These are phyloP conservation scores for Rutpela maculata DNA, from an alignment of 2,888 invertebrate species.

Conservation along the genomic window DNA sequence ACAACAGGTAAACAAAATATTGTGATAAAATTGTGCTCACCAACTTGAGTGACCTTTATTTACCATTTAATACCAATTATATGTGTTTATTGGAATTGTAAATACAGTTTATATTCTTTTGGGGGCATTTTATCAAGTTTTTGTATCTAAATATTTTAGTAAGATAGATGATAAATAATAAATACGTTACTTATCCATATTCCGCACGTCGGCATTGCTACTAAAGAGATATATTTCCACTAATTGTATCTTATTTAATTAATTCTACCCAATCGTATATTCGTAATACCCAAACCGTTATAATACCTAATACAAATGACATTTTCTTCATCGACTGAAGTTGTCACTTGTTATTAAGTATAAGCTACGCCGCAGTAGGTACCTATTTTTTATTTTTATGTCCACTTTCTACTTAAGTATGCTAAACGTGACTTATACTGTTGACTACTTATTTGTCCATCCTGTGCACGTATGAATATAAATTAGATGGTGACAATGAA, in stretches of 20 bases:
- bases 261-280: not conserved
- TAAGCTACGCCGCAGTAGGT: not conserved
- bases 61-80: slow-evolving; percentile 21
- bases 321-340: not conserved
- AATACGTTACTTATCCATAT: not conserved
- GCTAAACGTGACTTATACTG: slow-evolving; percentile 19
- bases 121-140: not conserved
- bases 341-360: not conserved
- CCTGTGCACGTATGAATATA: slow-evolving; percentile 7
- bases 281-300: not conserved
- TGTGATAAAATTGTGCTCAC: slow-evolving; percentile 5
- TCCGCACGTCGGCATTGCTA: not conserved
- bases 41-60: slow-evolving; percentile 27
- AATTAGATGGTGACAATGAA: slow-evolving; percentile 13
- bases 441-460: slow-evolving; percentile 7
- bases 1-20: slow-evolving; percentile 29
- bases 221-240: too few relatives aligned
- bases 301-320: not conserved
- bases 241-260: not conserved
- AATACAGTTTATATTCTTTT: slow-evolving; percentile 1
- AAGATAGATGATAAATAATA: too few relatives aligned
- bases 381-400: not conserved
- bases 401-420: slow-evolving; percentile 26
- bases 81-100: slow-evolving; percentile 16
- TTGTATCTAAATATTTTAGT: not conserved